Conservation (phyloP, 2,113 vertebrate species). For the Oenanthe oenanthe region DNA sequence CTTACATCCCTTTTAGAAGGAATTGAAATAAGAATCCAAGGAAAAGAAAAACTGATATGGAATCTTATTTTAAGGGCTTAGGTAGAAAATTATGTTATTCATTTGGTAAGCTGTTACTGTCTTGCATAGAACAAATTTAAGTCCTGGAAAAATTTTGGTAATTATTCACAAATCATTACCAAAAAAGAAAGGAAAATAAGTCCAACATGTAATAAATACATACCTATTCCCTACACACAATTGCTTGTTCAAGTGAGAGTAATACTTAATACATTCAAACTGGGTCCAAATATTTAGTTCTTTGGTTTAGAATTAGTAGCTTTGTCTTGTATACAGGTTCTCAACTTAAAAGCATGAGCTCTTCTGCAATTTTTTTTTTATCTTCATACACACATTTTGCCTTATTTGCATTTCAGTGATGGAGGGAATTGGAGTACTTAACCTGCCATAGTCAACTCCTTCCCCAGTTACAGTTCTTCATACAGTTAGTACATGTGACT, state of each 20-base stretch:
- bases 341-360: background rate
- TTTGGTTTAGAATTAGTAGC: background rate
- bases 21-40: background rate
- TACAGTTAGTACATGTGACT: background rate
- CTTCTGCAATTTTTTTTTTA: background rate
- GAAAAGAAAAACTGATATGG: background rate
- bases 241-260: background rate
- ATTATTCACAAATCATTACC: background rate
- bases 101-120: background rate
- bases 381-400: background rate
- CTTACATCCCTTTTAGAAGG: background rate
- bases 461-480: background rate
- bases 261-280: background rate
- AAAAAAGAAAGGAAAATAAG: background rate
- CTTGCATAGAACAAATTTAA: background rate
- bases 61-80: background rate
- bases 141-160: background rate
- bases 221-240: background rate
- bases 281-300: background rate
- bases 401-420: background rate
- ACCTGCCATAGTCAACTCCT: background rate
- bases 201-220: background rate
- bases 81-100: background rate
- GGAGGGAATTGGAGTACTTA: background rate
- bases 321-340: background rate